These are phyloP conservation scores for Lineus longissimus DNA, from an alignment of 1,140 invertebrate species.

Conservation along the genomic window DNA sequence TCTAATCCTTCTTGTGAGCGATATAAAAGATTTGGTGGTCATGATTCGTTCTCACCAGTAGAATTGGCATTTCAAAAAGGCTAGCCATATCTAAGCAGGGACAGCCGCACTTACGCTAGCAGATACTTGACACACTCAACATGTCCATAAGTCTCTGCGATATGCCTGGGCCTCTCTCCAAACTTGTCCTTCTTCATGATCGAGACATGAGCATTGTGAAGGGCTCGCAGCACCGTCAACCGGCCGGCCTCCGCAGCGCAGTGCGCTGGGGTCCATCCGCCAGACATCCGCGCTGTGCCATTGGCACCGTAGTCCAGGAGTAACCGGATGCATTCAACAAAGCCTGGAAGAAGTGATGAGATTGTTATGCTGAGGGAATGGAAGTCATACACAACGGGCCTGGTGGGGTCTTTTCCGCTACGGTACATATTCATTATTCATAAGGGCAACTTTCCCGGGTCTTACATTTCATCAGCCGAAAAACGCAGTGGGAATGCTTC, in stretches of 20 bases:
- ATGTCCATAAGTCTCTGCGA: slow-evolving; percentile 42
- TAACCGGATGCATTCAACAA: slow-evolving; percentile 41
- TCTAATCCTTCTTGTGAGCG: too few relatives aligned
- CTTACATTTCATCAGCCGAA: too few relatives aligned
- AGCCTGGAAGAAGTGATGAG: slow-evolving; percentile 33
- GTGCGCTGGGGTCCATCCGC: slow-evolving; percentile 49
- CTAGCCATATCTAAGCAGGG: too few relatives aligned
- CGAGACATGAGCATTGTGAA: slow-evolving; percentile 32
- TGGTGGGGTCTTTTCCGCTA: background rate
- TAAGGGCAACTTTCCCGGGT: too few relatives aligned
- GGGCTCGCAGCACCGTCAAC: slow-evolving; percentile 32
- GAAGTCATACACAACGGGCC: background rate
- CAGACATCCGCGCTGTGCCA: slow-evolving; percentile 31
- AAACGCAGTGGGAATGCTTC: too few relatives aligned
- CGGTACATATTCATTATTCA: background rate
- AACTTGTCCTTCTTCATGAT: slow-evolving; percentile 37
- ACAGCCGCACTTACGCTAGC: slow-evolving; percentile 36
- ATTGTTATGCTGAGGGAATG: background rate
- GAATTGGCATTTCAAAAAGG: too few relatives aligned
- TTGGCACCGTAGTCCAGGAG: slow-evolving; percentile 43
- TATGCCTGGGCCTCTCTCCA: slow-evolving; percentile 35
- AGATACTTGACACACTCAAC: slow-evolving; percentile 38
- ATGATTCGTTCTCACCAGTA: too few relatives aligned
- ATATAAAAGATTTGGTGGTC: too few relatives aligned
- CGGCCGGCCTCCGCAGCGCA: slow-evolving; percentile 46